These are phyloP conservation scores for Megalonaias nervosa DNA, from an alignment of 1,140 invertebrate species.

Conservation along the genomic window DNA sequence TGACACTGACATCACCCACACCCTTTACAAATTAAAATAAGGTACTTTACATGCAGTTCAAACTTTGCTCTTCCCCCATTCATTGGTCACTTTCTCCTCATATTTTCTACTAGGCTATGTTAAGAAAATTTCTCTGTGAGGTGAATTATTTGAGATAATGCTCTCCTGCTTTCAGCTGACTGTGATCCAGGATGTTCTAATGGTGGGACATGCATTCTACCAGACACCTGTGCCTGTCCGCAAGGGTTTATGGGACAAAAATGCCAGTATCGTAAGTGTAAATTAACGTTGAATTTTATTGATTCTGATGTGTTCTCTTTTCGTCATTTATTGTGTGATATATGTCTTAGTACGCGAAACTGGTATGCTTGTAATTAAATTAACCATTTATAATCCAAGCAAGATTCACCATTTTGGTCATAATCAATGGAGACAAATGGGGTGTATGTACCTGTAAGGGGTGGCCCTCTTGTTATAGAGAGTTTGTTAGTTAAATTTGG, in stretches of 20 bases:
- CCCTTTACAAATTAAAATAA: neutral
- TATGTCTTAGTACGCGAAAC: neutral
- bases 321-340: neutral
- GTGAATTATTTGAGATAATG: neutral
- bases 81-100: neutral
- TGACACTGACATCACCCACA: neutral
- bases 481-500: too few species aligned
- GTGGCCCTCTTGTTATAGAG: too few species aligned
- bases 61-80: neutral
- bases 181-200: constrained; percentile 84
- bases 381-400: too few species aligned
- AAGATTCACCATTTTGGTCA: too few species aligned
- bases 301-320: too few species aligned
- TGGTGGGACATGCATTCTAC: constrained; percentile 82
- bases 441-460: too few species aligned
- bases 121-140: neutral
- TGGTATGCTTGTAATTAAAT: too few species aligned
- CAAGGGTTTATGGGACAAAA: constrained; percentile 81
- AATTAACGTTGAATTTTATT: too few species aligned
- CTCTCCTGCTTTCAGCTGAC: constrained; percentile 74
- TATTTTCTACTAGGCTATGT: neutral
- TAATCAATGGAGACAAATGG: too few species aligned
- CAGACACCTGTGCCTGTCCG: constrained; percentile 81
- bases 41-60: neutral
- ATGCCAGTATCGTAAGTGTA: constrained; percentile 76